Percentiles rank a stretch among this genome's conserved stretches.
These are phyloP conservation scores for Nannoperca australis DNA, from an alignment of 2,797 vertebrate species.

Conservation along the genomic window DNA sequence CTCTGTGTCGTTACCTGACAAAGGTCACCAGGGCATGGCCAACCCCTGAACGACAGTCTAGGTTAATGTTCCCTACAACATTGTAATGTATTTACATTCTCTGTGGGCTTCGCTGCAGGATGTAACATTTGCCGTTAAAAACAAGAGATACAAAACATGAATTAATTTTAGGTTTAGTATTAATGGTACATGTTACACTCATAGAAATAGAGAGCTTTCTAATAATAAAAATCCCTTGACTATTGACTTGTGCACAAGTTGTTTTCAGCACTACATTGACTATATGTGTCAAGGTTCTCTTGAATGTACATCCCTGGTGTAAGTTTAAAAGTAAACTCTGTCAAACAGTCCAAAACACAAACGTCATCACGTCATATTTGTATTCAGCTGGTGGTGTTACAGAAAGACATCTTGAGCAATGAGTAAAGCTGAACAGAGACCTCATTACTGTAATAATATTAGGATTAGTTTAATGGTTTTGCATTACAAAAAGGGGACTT, in stretches of 20 bases:
- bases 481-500: conserved; percentile 15
- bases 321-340: neutral
- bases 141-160: neutral
- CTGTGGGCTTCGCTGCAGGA: neutral
- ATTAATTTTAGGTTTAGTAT: neutral
- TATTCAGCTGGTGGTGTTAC: conserved; percentile 8
- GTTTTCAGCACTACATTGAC: neutral
- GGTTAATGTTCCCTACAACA: neutral
- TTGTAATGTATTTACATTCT: neutral
- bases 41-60: neutral
- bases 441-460: neutral
- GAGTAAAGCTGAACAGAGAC: neutral
- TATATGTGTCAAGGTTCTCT: neutral
- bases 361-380: neutral
- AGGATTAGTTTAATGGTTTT: conserved; percentile 23
- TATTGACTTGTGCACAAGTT: neutral
- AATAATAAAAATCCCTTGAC: neutral
- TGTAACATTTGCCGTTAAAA: neutral
- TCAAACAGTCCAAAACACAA: conserved; percentile 2
- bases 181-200: neutral
- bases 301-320: neutral
- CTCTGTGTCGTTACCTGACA: neutral
- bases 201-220: neutral
- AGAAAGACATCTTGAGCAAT: conserved; percentile 13
- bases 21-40: neutral